These are phyloP conservation scores for Calypte anna DNA, from an alignment of 2,113 vertebrate species.

Conservation along the genomic window DNA sequence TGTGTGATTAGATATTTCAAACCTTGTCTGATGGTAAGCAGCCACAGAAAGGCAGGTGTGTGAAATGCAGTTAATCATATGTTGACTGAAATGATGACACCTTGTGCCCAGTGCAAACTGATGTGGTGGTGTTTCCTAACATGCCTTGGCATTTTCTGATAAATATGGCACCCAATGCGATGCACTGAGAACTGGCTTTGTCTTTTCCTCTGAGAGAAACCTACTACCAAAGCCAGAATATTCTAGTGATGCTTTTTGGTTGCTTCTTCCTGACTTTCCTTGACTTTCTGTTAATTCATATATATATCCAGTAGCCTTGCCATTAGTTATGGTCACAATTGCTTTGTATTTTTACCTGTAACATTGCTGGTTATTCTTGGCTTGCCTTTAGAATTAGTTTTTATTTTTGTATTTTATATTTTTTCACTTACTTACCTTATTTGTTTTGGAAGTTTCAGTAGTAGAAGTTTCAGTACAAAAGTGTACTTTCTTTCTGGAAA, in stretches of 20 bases:
- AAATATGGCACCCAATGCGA: accelerated
- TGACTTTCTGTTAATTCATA: background rate
- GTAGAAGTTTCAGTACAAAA: background rate
- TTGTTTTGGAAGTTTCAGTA: background rate
- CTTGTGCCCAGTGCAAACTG: background rate
- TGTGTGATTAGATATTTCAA: background rate
- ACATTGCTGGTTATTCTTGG: background rate
- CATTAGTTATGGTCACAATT: background rate
- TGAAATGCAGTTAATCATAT: background rate
- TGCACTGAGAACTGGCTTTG: background rate
- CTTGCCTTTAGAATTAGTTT: background rate
- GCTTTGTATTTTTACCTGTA: background rate
- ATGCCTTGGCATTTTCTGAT: background rate
- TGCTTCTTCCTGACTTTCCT: background rate
- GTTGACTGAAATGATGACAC: background rate
- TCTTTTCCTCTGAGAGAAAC: background rate
- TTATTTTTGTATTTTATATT: background rate
- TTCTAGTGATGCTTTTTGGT: background rate
- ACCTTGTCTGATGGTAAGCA: background rate
- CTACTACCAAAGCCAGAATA: background rate
- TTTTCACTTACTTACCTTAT: background rate
- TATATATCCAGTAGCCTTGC: background rate
- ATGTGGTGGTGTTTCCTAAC: background rate
- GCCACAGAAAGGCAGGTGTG: background rate
- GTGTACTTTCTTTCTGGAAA: background rate